Evolutionary conservation across 1,140 invertebrate species (phyloP), one percentile per base, ranked within the genome.

Genomic region (Neodiprion pinetum): DNA sequence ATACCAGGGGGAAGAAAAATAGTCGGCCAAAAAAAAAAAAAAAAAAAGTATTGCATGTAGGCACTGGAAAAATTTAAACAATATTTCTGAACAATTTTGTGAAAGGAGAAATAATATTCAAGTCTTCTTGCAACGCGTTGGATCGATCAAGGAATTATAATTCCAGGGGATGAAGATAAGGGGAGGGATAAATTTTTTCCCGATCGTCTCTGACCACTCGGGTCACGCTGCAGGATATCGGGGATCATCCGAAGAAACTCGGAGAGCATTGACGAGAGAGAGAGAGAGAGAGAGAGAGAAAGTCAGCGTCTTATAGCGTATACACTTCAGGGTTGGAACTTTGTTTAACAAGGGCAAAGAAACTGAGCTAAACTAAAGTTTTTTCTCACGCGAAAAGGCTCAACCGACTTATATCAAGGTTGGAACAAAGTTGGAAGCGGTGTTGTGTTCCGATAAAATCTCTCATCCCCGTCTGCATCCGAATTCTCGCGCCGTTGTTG

Each of bases 171-270:
- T 21, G 17, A 21, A 21, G 17, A 21, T 21, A 21, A 21, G 17
- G 17, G 17, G 17, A 21, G 17, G 17, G 17, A 21, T 21, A 21
- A 21, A 21, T 21, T 21, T 21, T 21, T 21, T 21, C 17, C 0
- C 17, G 17, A 21, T 21, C 17, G 17, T 21, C 17, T 21, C 17
- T 21, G 17, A 21, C 17, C 17, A 21, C 17, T 21, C 17, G 17
- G 0, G 53, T 71, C 72, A 47, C n/a, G 70, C 67, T 72, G 73
- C 74, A 77, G 66, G 73, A 74, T 75, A 80, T 68, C 50, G 77
- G 5, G 11, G 73, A 75, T 75, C 61, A 76, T 53, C 28, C 68
- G 7, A 23, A 28, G 8, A 23, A 48, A 7, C n/a, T n/a, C 7
- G 28, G n/a, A 68, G 67, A 10, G 68, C 17, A 7, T 21, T 47